Evolutionary conservation across 2,888 invertebrate genomes (phyloP).

Genomic region (Polydrusus tereticollis): DNA sequence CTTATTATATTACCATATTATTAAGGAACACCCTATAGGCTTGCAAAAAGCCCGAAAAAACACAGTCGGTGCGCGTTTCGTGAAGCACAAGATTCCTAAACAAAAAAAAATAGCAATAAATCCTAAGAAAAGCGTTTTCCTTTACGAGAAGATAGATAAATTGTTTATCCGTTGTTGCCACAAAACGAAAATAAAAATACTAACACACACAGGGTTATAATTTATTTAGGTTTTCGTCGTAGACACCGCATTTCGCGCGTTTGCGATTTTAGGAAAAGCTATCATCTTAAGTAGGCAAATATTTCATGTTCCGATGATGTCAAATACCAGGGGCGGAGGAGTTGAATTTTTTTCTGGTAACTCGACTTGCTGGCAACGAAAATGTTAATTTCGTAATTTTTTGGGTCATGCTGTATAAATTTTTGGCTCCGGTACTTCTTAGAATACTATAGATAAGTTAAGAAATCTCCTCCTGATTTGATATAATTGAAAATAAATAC

Average conservation of each 20-base stretch:
- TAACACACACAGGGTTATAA: constrained; percentile 58
- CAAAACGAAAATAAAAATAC: constrained; percentile 50
- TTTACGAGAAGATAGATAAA: constrained; percentile 61
- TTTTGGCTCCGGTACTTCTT: too few relatives aligned
- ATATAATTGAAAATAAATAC: too few relatives aligned
- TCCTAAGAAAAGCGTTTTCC: constrained; percentile 49
- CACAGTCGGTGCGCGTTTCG: background rate
- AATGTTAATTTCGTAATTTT: too few relatives aligned
- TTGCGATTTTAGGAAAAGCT: constrained; percentile 68
- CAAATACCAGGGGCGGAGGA: constrained; percentile 49
- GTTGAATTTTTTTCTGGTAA: background rate
- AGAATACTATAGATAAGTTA: too few relatives aligned
- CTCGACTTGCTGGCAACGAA: too few relatives aligned
- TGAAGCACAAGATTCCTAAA: background rate
- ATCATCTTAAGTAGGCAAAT: constrained; percentile 69
- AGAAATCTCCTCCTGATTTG: too few relatives aligned
- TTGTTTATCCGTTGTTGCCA: constrained; percentile 51
- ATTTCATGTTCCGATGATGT: constrained; percentile 65
- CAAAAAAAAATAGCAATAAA: constrained; percentile 29
- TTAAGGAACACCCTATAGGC: too few relatives aligned
- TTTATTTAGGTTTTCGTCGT: constrained; percentile 64
- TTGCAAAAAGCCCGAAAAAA: too few relatives aligned
- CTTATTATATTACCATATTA: too few relatives aligned
- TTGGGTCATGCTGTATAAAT: too few relatives aligned
- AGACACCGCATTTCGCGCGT: constrained; percentile 47